Evolutionary conservation across 2,888 invertebrate species (phyloP).

Genomic region (Dicyrtoma fusca): DNA sequence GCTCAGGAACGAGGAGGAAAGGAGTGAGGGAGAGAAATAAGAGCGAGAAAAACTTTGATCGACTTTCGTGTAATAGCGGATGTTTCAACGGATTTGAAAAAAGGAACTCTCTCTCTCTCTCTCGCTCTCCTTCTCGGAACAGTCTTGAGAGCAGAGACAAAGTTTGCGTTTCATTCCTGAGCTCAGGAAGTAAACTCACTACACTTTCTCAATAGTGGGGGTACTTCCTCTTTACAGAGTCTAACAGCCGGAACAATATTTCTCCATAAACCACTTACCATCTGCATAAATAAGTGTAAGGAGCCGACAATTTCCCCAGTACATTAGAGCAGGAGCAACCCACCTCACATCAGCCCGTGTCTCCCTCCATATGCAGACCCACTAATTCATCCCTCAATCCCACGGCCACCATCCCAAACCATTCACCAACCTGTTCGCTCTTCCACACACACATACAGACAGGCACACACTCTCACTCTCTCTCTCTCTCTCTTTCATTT

Average conservation of each 20-base stretch:
- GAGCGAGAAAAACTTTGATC: slow-evolving; percentile 57
- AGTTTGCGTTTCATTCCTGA: slow-evolving; percentile 33
- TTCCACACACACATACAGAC: no score
- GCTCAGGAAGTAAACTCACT: slow-evolving; percentile 38
- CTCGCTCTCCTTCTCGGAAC: slow-evolving; percentile 24
- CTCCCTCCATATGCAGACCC: no score
- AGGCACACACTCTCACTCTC: no score
- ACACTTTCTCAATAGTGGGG: slow-evolving; percentile 38
- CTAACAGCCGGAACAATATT: slow-evolving; percentile 54
- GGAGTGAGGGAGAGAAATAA: not conserved
- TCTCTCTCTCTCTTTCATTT: slow-evolving; percentile 6
- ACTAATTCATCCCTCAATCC: no score
- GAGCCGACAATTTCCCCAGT: slow-evolving; percentile 13
- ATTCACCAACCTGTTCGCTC: no score
- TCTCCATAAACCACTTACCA: slow-evolving; percentile 57
- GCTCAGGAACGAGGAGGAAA: slow-evolving; percentile 20
- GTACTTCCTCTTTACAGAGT: slow-evolving; percentile 31
- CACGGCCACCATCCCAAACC: no score
- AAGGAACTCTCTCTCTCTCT: slow-evolving; percentile 41
- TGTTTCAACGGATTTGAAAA: slow-evolving; percentile 57
- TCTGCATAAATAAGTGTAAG: slow-evolving; percentile 53
- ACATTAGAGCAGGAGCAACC: not conserved
- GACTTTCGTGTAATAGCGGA: slow-evolving; percentile 58
- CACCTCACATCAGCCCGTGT: not conserved
- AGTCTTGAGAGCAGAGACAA: slow-evolving; percentile 15